These are phyloP conservation scores for Gastracanthus pulcherrimus DNA, from an alignment of 2,888 invertebrate genomes.

Conservation along the genomic window DNA sequence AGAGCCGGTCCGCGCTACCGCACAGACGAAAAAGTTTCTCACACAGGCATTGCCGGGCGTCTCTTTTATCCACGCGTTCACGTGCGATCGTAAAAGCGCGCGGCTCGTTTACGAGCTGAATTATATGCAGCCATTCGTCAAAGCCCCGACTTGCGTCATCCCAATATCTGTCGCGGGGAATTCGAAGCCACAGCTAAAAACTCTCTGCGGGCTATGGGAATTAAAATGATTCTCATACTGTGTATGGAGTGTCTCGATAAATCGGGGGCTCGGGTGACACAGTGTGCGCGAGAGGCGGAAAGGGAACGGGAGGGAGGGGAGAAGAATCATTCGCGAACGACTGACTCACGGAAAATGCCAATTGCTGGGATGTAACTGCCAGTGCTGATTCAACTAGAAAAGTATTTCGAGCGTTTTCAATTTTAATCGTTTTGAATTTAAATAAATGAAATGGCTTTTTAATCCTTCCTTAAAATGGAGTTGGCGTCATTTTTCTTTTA, in stretches of 20 bases:
- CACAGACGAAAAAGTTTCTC: constrained; percentile 48
- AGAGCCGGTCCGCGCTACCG: not conserved
- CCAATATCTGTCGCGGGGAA: constrained; percentile 42
- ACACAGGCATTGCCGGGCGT: not conserved
- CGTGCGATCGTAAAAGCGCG: too few relatives aligned
- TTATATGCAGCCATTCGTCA: constrained; percentile 51
- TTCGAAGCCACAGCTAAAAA: too few relatives aligned
- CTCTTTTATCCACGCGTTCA: too few relatives aligned
- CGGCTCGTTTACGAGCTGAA: constrained; percentile 38
- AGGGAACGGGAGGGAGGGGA: not conserved
- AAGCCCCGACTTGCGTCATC: constrained; percentile 35
- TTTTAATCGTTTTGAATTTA: too few relatives aligned
- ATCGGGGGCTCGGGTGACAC: not conserved
- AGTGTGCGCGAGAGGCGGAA: not conserved
- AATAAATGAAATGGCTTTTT: too few relatives aligned
- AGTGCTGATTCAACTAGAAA: not conserved
- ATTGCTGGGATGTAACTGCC: constrained; percentile 28
- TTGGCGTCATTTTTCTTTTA: not conserved
- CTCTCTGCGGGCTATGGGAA: constrained; percentile 2
- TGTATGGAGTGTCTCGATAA: constrained; percentile 8
- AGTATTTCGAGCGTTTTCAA: too few relatives aligned
- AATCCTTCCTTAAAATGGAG: too few relatives aligned
- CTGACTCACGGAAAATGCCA: constrained; percentile 63
- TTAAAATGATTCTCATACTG: constrained; percentile 32
- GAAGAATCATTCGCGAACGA: not conserved